Conservation (phyloP, 2,113 vertebrate genomes). For the Sceloporus undulatus region DNA sequence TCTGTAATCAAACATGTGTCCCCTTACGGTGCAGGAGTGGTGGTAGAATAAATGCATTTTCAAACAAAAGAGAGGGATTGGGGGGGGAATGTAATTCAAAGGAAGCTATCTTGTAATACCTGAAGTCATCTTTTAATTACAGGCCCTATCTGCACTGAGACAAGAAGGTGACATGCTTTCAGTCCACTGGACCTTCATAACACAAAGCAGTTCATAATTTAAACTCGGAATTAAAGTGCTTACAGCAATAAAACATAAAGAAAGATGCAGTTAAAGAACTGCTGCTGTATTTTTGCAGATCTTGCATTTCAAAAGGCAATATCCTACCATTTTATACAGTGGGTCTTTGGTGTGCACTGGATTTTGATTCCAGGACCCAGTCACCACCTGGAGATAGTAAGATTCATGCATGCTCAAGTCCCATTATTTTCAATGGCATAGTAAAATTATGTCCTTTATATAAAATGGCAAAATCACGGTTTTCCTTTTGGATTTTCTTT, state of each 20-base stretch:
- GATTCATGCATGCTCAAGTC: too few species aligned
- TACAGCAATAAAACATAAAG: neutral
- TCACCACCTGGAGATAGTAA: neutral
- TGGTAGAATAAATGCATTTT: conserved; percentile 17
- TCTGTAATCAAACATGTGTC: conserved; percentile 23
- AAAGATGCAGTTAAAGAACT: neutral
- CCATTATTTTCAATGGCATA: too few species aligned
- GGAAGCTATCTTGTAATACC: neutral
- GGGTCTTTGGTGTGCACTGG: too few species aligned
- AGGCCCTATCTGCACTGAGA: neutral
- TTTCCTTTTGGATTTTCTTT: too few species aligned
- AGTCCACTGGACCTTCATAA: neutral
- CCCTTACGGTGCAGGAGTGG: neutral
- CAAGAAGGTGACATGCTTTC: neutral
- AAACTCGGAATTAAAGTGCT: conserved; percentile 6
- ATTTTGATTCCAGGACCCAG: neutral
- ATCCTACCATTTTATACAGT: neutral
- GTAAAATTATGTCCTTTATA: too few species aligned
- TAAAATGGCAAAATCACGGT: too few species aligned
- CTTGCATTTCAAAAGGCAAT: neutral
- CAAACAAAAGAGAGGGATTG: neutral
- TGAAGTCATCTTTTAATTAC: neutral
- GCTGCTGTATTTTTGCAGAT: neutral
- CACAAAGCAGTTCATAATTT: conserved; percentile 12
- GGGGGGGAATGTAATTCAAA: neutral